Evolutionary conservation across 1,140 invertebrate species (phyloP).

Genomic region (Macrosteles quadrilineatus): DNA sequence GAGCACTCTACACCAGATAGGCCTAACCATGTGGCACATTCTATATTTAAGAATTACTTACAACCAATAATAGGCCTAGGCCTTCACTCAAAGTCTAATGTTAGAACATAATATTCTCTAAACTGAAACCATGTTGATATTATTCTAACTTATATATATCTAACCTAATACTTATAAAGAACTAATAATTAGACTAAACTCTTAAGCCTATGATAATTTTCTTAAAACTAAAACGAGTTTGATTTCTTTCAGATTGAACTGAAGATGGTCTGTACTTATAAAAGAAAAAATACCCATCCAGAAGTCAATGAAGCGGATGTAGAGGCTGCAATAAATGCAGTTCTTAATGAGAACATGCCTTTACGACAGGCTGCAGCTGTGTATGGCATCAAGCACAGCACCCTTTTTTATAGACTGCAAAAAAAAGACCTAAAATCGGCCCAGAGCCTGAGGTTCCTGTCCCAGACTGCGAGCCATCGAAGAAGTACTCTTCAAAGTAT

Average conservation of each 20-base stretch:
- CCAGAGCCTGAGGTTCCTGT: neutral
- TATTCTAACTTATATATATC: no score
- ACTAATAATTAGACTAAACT: neutral
- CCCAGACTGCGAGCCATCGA: neutral
- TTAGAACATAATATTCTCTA: no score
- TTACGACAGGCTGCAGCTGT: slow-evolving; percentile 11
- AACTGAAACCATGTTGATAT: neutral
- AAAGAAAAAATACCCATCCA: slow-evolving; percentile 11
- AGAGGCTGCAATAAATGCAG: slow-evolving; percentile 3
- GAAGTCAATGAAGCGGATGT: slow-evolving; percentile 6
- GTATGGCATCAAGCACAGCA: neutral
- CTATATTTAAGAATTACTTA: neutral
- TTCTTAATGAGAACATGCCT: neutral
- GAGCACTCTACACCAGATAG: no score
- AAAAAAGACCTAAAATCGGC: neutral
- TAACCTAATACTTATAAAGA: no score
- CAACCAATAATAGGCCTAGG: neutral
- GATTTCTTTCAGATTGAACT: neutral
- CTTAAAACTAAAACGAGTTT: neutral
- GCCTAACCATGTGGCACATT: no score
- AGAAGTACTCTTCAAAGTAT: neutral
- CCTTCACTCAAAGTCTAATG: no score
- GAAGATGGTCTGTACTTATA: slow-evolving; percentile 9
- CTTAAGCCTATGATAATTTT: neutral
- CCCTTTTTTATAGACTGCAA: slow-evolving; percentile 4